These are phyloP conservation scores for Tapirus indicus DNA, from an alignment of 2,797 vertebrate genomes.

Conservation along the genomic window DNA sequence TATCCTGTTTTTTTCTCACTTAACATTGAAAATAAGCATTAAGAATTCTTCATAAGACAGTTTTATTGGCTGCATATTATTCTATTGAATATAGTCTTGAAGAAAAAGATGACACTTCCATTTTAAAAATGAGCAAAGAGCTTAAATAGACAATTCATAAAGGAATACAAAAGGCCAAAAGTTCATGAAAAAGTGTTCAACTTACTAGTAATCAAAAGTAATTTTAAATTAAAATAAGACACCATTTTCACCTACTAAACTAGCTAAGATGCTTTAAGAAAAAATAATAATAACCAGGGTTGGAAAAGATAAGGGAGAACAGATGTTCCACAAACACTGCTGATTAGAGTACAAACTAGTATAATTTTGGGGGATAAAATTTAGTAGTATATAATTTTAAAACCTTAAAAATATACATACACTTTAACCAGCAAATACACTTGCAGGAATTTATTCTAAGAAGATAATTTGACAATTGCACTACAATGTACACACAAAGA, in stretches of 20 bases:
- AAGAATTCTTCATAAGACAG: not conserved
- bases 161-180: not conserved
- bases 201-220: slow-evolving; percentile 23
- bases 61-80: slow-evolving; percentile 16
- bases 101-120: not conserved
- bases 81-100: slow-evolving; percentile 11
- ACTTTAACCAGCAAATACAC: not conserved
- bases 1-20: slow-evolving; percentile 16
- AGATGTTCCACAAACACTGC: not conserved
- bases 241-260: slow-evolving; percentile 8
- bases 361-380: not conserved
- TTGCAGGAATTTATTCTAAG: slow-evolving; percentile 24
- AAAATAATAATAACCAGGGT: not conserved
- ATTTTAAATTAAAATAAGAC: slow-evolving; percentile 43
- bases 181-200: not conserved
- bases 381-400: not conserved
- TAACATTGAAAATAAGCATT: slow-evolving; percentile 18
- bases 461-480: slow-evolving; percentile 10
- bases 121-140: not conserved
- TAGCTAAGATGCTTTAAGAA: not conserved
- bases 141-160: slow-evolving; percentile 15
- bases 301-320: not conserved
- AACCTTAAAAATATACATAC: not conserved
- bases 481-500: not conserved
- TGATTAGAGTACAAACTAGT: not conserved